These are phyloP conservation scores for Samia ricini DNA, from an alignment of 1,140 invertebrate genomes.

Conservation along the genomic window DNA sequence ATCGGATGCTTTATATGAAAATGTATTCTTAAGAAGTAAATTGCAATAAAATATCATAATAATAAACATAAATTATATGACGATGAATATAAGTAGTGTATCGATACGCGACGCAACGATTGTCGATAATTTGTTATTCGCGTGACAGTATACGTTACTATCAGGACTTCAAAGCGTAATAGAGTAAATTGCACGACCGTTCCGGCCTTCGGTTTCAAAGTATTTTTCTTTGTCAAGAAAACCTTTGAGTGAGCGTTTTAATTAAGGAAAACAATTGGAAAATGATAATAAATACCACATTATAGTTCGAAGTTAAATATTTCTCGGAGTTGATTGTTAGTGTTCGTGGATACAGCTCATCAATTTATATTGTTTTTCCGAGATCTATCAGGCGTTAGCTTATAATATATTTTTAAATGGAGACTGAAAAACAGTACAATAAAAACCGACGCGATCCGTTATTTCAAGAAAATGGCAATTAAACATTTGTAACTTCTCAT, in stretches of 20 bases:
- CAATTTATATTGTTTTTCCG: too few relatives aligned
- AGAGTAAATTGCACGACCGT: slow-evolving; percentile 14
- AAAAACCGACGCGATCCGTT: too few relatives aligned
- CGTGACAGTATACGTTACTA: slow-evolving; percentile 20
- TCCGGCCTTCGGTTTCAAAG: slow-evolving; percentile 1
- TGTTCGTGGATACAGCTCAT: neutral
- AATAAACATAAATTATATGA: too few relatives aligned
- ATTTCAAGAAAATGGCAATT: too few relatives aligned
- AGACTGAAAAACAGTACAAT: too few relatives aligned
- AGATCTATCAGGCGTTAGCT: too few relatives aligned
- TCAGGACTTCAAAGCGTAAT: slow-evolving; percentile 20
- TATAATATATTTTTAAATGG: too few relatives aligned
- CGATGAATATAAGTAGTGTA: neutral
- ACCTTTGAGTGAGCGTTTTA: slow-evolving; percentile 1
- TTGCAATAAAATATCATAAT: too few relatives aligned
- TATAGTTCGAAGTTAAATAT: neutral
- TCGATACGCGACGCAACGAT: neutral
- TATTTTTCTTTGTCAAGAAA: slow-evolving; percentile 9
- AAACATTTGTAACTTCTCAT: too few relatives aligned
- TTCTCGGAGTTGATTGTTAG: neutral
- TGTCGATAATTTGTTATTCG: neutral
- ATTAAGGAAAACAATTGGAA: neutral
- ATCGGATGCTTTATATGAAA: too few relatives aligned
- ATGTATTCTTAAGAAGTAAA: too few relatives aligned
- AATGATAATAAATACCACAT: neutral